A percentile compares a stretch with the other conserved stretches of the same genome.
Evolutionary conservation across 2,797 vertebrate genomes (phyloP).

Genomic region (Falco columbarius): DNA sequence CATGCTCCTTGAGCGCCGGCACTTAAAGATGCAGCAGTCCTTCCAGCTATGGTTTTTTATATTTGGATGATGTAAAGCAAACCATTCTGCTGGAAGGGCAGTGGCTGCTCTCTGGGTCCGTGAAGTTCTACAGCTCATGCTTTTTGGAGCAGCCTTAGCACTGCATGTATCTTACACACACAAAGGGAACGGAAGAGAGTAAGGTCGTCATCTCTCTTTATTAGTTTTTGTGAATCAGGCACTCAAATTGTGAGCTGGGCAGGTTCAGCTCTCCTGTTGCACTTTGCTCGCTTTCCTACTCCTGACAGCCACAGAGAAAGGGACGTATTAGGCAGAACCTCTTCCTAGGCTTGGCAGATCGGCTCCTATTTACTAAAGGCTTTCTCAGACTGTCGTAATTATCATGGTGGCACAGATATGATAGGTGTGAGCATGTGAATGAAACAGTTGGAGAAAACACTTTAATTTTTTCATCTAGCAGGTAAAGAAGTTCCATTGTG

Average conservation of each 20-base stretch:
- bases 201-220: neutral
- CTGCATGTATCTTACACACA: fast-evolving
- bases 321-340: neutral
- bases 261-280: neutral
- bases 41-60: neutral
- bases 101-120: neutral
- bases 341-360: neutral
- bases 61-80: neutral
- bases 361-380: neutral
- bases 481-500: neutral
- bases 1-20: neutral
- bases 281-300: neutral
- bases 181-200: neutral
- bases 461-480: neutral
- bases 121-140: neutral
- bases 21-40: neutral
- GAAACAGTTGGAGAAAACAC: neutral
- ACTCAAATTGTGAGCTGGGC: neutral
- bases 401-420: neutral
- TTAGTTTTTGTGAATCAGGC: neutral
- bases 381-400: neutral
- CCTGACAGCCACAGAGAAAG: neutral
- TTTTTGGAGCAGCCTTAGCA: neutral
- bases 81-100: neutral
- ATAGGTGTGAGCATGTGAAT: neutral